phyloP scores from a whole-genome alignment of 2,888 invertebrate species.

The Melinaea menophilus region DNA sequence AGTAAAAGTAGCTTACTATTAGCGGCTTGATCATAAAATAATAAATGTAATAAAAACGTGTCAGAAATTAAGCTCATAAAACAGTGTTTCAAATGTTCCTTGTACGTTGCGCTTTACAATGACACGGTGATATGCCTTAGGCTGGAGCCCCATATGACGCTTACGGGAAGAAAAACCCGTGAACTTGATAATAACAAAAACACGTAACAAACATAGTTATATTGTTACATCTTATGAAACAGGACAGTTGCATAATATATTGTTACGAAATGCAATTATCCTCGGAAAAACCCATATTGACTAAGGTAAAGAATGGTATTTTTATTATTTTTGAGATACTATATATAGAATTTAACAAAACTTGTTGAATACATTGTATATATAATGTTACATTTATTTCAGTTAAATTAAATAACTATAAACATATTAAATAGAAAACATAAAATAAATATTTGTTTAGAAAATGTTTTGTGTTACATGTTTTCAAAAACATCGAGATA shows the following conservation, averaged over 20 bases:
- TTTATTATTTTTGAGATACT: no score
- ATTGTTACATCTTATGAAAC: background rate
- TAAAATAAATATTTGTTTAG: no score
- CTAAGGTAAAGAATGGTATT: constrained; percentile 3
- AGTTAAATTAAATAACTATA: no score
- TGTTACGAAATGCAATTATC: background rate
- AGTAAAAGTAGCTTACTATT: no score
- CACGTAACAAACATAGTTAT: constrained; percentile 1
- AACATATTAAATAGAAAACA: no score
- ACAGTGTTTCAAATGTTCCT: background rate
- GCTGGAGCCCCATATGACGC: background rate
- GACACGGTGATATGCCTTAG: background rate
- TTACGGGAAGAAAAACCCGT: constrained; percentile 1
- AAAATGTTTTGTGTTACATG: no score
- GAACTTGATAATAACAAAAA: background rate
- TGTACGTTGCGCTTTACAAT: constrained; percentile 3
- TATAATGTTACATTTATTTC: no score
- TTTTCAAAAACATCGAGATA: no score
- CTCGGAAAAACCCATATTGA: background rate
- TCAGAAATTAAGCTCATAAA: background rate
- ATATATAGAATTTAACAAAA: no score
- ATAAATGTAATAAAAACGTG: background rate
- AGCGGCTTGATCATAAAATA: no score
- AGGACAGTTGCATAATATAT: background rate
- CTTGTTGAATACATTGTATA: no score